These are phyloP conservation scores for Sebastiscus tertius DNA, from an alignment of 2,797 vertebrate genomes.

Conservation along the genomic window DNA sequence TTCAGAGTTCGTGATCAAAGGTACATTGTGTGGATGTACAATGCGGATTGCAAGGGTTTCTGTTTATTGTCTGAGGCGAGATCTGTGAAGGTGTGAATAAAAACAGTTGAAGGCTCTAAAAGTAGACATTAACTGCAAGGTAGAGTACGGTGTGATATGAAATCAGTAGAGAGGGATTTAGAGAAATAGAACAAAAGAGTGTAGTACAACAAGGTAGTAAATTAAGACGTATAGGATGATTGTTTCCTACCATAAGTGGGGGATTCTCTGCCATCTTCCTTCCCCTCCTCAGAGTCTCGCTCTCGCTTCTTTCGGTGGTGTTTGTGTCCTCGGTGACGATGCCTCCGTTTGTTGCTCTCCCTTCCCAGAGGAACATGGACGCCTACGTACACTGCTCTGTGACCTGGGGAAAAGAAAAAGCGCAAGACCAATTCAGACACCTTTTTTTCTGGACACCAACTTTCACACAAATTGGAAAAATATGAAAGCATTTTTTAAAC, in stretches of 20 bases:
- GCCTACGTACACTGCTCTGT: slow-evolving; percentile 96
- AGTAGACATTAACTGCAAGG: neutral
- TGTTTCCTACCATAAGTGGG: slow-evolving; percentile 88
- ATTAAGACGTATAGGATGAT: neutral
- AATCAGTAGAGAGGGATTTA: neutral
- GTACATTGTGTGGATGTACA: too few species aligned
- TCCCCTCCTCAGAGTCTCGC: slow-evolving; percentile 89
- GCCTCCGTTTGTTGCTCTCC: slow-evolving; percentile 89
- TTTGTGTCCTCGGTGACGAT: slow-evolving; percentile 91
- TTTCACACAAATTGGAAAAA: neutral
- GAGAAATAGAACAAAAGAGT: neutral
- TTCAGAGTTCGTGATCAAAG: neutral
- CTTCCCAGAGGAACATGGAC: slow-evolving; percentile 94
- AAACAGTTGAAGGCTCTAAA: neutral
- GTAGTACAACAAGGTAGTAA: neutral
- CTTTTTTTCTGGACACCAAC: neutral
- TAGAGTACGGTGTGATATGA: neutral
- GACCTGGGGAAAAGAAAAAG: slow-evolving; percentile 80
- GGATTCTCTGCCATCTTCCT: slow-evolving; percentile 91
- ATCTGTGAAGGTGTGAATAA: neutral
- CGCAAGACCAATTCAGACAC: neutral
- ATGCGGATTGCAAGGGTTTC: neutral
- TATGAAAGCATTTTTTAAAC: neutral
- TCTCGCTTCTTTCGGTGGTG: slow-evolving; percentile 89
- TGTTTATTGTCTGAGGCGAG: neutral